Base-by-base conservation (phyloP, 37 sponge, comb jelly and placozoan species). In the Aplysina aerophoba region DNA sequence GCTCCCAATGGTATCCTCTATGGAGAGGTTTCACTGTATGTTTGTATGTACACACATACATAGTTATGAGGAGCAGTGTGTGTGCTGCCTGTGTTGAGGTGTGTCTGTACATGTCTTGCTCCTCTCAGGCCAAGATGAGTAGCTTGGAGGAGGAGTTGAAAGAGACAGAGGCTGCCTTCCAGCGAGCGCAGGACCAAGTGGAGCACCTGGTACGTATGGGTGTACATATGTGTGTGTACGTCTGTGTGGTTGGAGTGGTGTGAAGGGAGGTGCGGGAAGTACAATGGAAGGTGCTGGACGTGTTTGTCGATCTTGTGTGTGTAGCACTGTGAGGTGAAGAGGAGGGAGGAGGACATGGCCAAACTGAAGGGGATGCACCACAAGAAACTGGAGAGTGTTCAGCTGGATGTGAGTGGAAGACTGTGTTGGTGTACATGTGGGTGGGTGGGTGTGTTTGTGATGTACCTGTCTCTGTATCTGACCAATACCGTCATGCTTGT, bases 61-160 rank as follows among this genome's bases (percentile, higher is more conserved):
- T n/a, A n/a, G n/a, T n/a, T n/a, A n/a, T n/a, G n/a, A n/a, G n/a
- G n/a, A n/a, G n/a, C n/a, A n/a, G 50, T 44, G 50, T 44, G 50
- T 44, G 50, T 44, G 50, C 8, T 11, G 50, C 3, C 8, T 44
- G 6, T 44, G 50, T 44, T 8, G 50, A 44, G 50, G 50, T 44
- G 50, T 44, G 50, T 44, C 50, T 44, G 50, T 44, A 11, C 6
- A 3, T 44, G 50, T 44, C 50, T 44, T 44, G 50, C 8, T 44
- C 6, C 6, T 44, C 21, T 16, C 58, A 88, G 37, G 89, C 82
- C 30, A 87, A 54, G 69, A 33, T 87, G 24, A 27, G 53, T 28
- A 58, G 63, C n/a, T 77, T 87, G 61, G 78, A 38, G 14, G 40
- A 80, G n/a, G 91, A 91, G 62, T 22, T 87, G 64, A 77, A 84